Base-by-base conservation (phyloP, 2,797 vertebrate species). In the Poecilia gillii region DNA sequence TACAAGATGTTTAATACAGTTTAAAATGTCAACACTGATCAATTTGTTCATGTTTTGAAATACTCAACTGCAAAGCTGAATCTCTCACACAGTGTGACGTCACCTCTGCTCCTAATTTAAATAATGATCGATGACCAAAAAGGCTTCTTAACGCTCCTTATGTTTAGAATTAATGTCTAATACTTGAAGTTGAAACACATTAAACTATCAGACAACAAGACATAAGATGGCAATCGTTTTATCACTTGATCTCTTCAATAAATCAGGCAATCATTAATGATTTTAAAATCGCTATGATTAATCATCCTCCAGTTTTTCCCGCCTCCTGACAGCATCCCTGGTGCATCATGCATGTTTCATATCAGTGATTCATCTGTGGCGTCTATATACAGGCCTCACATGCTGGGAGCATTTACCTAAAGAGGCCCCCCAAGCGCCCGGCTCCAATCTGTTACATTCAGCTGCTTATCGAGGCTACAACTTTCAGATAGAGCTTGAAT, bases 341-440 rank as follows among this genome's bases (percentile, higher is more conserved):
- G 28, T 84, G 72, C 45, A 55, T 82, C 73, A 53, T 64, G 62
- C 20, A 81, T 84, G 59, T 72, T 81, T 62, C 53, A n/a, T 72
- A 68, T 74, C 14, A 43, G 36, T 36, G 20, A 76, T 64, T 46
- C 31, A 80, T 88, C 46, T 51, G 68, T 45, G 39, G 62, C 18
- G 25, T 57, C 43, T 84, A 41, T 71, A 20, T 1, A 43, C 72
- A 70, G 41, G 59, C 73, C 73, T 72, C 49, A 23, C 72, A 81
- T 16, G 20, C 72, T 55, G 73, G 73, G 57, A 18, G 45, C 46
- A 25, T 76, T 74, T 72, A 76, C 79, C 75, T 36, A 36, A n/a
- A 11, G 0, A 75, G 31, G 5, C 13, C 66, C 75, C 45, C 72
- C 3, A 6, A 81, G 70, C 36, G 39, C 41, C 25, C 11, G 72